Base-by-base conservation (phyloP, 2,888 invertebrate species). In the Xestia xanthographa region DNA sequence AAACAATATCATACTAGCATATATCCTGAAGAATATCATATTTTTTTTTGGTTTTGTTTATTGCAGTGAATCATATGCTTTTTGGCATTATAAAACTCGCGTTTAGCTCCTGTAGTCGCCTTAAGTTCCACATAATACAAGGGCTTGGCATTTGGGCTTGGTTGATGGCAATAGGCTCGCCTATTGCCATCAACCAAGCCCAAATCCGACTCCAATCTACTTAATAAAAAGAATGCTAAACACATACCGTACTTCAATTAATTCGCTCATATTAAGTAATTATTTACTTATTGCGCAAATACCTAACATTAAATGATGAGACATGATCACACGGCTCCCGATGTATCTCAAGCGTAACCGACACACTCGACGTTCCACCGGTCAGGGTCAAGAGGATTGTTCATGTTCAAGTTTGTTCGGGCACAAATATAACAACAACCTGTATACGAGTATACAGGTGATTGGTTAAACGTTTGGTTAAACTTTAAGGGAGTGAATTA, bases 291-390 rank as follows among this genome's bases (percentile, higher is more conserved):
- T 74, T 43, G 29, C 20, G 14, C 17, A n/a, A 4, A 29, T 58
- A 22, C 17, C 8, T 79, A n/a, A 62, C 43, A 63, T 77, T 38
- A 58, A 83, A 83, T 50, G 83, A 83, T 79, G 79, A 68, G 67
- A 58, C 67, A 41, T n/a, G 38, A 79, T 80, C 45, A 66, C 60
- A 73, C 41, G 53, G 53, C 62, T 71, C 66, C 60, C 56, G 43
- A 14, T 43, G 45, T 72, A 48, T 66, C 58, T 72, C 84, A 79
- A 66, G 80, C 84, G 26, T 84, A 72, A 84, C 80, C 53, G 80
- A 81, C 80, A 79, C 80, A 84, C 80, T 84, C 34, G 45, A 72
- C 26, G 72, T 22, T 53, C 63, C 68, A 20, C 34, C n/a, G 68
- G 48, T 68, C 80, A 84, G 45, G 80, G 72, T 79, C 65, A 66